These are phyloP conservation scores for Steinernema feltiae DNA, from an alignment of 1,140 invertebrate species.

Conservation along the genomic window DNA sequence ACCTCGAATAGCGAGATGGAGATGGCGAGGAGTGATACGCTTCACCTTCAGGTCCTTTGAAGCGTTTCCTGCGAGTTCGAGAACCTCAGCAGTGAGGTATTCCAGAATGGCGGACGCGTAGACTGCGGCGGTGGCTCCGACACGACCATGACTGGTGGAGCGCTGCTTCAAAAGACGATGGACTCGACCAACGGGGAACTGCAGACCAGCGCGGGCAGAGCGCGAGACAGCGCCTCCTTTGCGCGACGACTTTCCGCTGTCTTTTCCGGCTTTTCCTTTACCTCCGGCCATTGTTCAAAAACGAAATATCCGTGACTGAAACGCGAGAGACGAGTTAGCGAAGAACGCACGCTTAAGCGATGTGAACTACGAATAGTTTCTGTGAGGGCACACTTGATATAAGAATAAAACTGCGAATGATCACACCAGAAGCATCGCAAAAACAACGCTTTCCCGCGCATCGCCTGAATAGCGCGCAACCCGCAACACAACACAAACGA, in stretches of 20 bases:
- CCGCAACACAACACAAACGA: too few species aligned
- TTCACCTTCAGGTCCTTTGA: slow-evolving; percentile 99
- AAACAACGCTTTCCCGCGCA: too few species aligned
- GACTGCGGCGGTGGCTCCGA: slow-evolving; percentile 95
- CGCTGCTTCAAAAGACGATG: slow-evolving; percentile 96
- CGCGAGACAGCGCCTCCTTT: slow-evolving; percentile 79
- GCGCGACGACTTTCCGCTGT: slow-evolving; percentile 98
- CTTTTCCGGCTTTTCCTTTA: slow-evolving; percentile 92
- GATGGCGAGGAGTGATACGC: slow-evolving; percentile 96
- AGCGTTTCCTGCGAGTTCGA: slow-evolving; percentile 81
- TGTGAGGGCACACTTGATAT: too few species aligned
- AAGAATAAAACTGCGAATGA: too few species aligned
- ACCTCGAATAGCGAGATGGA: slow-evolving; percentile 95
- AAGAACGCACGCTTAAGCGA: neutral
- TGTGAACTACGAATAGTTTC: too few species aligned
- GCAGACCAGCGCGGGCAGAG: slow-evolving; percentile 90
- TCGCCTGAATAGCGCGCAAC: too few species aligned
- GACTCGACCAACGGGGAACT: slow-evolving; percentile 98
- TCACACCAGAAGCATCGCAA: too few species aligned
- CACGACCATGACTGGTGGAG: slow-evolving; percentile 94
- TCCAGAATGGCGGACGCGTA: slow-evolving; percentile 97
- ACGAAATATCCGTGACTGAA: neutral
- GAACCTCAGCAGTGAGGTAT: slow-evolving; percentile 68
- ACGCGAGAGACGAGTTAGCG: neutral
- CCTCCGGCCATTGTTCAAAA: slow-evolving; percentile 37